Base-by-base conservation (phyloP, 2,888 invertebrate genomes). In the Drosophila cognata region DNA sequence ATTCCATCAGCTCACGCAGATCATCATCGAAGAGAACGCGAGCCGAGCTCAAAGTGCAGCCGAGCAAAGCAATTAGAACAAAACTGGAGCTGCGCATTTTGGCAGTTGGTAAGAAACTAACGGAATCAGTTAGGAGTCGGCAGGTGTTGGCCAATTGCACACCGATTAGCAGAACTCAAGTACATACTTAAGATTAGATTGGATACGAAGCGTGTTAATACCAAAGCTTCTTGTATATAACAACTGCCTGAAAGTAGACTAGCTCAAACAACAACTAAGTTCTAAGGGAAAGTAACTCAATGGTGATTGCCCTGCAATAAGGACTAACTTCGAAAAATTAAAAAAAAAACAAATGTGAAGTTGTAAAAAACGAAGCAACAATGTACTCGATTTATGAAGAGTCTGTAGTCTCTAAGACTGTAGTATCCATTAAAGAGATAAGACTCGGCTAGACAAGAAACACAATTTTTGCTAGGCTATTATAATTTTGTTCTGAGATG, bases 1-100 rank as follows among this genome's bases (percentile, higher is more conserved):
- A 89, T 68, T 92, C 92, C 2, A 91, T 79, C 18, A 91, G 50
- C 63, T 92, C 91, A 1, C 90, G 82, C 16, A 92, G 67, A 35
- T 91, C 82, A 74, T 92, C 92, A 64, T 92, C 91, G 50, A 92
- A 88, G 7, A 82, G 74, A 0, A 74, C 74, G 11, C 55, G 62
- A 3, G 59, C 73, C 4, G 79, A 65, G 57, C 76, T 52, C 62
- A 77, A 72, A 70, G 84, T 69, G 67, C 62, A 77, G 55, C 79
- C 73, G 16, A 82, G 60, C 56, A 85, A 31, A 8, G 46, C 41
- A 60, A 70, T 51, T 5, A 84, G 18, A 33, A 74, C 31, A 11
- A 77, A 53, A 43, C 28, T 63, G 48, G 70, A 69, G 55, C 73
- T 31, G 43, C 72, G 84, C 87, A 88, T 87, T 29, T 16, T 55